Base-by-base conservation (phyloP, 2,888 invertebrate genomes). In the Colletes collaris region DNA sequence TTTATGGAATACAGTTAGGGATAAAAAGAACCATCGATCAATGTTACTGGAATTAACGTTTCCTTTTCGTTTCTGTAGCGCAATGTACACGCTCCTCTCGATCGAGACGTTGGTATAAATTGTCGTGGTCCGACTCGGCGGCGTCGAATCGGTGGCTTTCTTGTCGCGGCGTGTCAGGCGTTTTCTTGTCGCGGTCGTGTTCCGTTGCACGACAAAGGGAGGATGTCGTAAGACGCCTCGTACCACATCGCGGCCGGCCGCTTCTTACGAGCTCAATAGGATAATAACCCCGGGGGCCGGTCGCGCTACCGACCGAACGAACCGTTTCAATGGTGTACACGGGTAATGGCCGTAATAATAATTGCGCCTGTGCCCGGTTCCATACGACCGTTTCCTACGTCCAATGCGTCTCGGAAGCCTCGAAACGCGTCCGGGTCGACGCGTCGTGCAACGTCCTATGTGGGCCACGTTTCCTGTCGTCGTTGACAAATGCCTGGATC, bases 251-350 rank as follows among this genome's bases (percentile, higher is more conserved):
- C 79, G 81, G 81, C 75, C 82, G 78, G 68, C 73, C 70, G 86
- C 85, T 87, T 89, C 89, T 89, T 91, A 91, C 86, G 86, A 90
- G 90, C 90, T 92, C 89, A 92, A 92, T 92, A 90, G 90, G 89
- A 91, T 92, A 92, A 92, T 91, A 88, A 89, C 83, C 85, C 70
- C 75, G 53, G 79, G 53, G 79, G 27, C 27, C 68, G 78, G 79
- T 46, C 44, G 46, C 76, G 80, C 76, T 68, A 70, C 79, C 76
- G 79, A 62, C 71, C 86, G 86, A 86, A 86, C 86, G 86, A 86
- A 87, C 84, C 84, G 78, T 82, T 84, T 86, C 82, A 89, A 88
- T 88, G 82, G 83, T 88, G 83, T 83, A 80, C 59, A 79, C 76
- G 81, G 73, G 82, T 86, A 88, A 90, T 89, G 88, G 88, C 84